A percentile compares a stretch with the other conserved stretches of the same genome.
These are phyloP conservation scores for Didymodactylos carnosus DNA, from an alignment of 2,888 invertebrate species.

Conservation along the genomic window DNA sequence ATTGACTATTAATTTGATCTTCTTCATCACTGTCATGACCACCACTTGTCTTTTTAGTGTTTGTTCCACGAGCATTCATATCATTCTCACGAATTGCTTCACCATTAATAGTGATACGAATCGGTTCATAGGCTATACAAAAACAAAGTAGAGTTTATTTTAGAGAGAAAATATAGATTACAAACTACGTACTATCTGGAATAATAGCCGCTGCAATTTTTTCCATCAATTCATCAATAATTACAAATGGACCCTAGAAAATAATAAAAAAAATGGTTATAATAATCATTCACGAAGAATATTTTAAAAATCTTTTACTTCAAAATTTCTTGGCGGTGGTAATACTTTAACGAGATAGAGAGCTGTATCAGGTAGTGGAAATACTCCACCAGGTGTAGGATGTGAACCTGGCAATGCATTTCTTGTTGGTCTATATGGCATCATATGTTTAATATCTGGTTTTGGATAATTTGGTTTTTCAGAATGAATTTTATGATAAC, in stretches of 20 bases:
- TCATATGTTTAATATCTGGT: conserved; percentile 86
- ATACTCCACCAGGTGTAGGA: conserved; percentile 57
- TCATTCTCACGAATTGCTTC: conserved; percentile 8
- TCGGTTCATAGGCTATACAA: neutral
- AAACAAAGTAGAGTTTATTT: too few species aligned
- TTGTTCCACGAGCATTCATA: neutral
- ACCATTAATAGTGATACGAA: conserved; percentile 3
- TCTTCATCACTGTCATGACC: conserved; percentile 9
- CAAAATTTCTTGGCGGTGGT: conserved; percentile 74
- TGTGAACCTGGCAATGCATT: conserved; percentile 33
- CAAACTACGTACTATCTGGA: conserved; percentile 44
- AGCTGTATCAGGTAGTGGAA: conserved; percentile 76
- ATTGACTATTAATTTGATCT: conserved; percentile 5
- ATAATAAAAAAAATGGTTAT: conserved; percentile 17
- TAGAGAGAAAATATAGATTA: neutral
- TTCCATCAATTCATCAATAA: conserved; percentile 67
- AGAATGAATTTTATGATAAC: too few species aligned
- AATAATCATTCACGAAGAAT: neutral
- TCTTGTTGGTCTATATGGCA: conserved; percentile 83
- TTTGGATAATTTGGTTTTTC: conserved; percentile 45
- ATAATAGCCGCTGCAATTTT: conserved; percentile 65
- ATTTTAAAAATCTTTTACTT: conserved; percentile 28
- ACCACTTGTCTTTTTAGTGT: neutral
- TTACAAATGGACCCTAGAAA: conserved; percentile 67
- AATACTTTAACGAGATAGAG: conserved; percentile 66